Evolutionary conservation across 1,140 invertebrate genomes (phyloP), one percentile per base, ranked within the genome.

Genomic region (Cydia strobilella): DNA sequence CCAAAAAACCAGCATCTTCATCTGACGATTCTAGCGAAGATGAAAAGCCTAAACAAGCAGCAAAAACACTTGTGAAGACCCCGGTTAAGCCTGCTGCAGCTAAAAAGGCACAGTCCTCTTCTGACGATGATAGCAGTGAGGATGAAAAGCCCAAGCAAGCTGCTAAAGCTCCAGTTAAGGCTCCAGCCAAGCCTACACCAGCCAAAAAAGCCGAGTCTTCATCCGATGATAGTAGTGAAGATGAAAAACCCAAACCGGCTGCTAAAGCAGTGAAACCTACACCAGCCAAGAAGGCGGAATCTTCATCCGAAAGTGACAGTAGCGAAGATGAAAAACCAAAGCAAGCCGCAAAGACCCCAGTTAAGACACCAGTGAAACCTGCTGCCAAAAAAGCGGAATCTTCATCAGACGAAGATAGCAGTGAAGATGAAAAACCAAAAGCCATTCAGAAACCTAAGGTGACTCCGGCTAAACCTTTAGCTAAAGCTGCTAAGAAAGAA

Each of bases 321-420:
- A 79, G 75, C 73, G 77, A 79, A 18, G 77, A 79, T 65, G 78
- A 76, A 51, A 54, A 72, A 42, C 51, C 74, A 10, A 79, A 79
- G 35, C 13, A 59, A 25, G 63, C 65, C 4, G 72, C 45, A 31
- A 78, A 78, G 25, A 74, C 77, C 13, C 72, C 73, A 65, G 74
- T 42, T 13, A 78, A 78, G 71, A 76, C 75, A 25, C 75, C 75
- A 20, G 80, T 59, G 45, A 76, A 76, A 63, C 20, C 73, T 25
- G 65, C 59, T 42, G 35, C 63, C 59, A 80, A 77, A 63, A 23
- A 62, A 82, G 73, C 82, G 18, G 75, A 75, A 39, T 79, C 77
- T 10, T 80, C 80, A 72, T 84, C 82, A 13, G 82, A 81, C 48
- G 84, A 85, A 80, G 86, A 86, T 63, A 84, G 78, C 51, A 84